phyloP scores from a whole-genome alignment of 2,113 vertebrate genomes.

The Prolemur simus region DNA sequence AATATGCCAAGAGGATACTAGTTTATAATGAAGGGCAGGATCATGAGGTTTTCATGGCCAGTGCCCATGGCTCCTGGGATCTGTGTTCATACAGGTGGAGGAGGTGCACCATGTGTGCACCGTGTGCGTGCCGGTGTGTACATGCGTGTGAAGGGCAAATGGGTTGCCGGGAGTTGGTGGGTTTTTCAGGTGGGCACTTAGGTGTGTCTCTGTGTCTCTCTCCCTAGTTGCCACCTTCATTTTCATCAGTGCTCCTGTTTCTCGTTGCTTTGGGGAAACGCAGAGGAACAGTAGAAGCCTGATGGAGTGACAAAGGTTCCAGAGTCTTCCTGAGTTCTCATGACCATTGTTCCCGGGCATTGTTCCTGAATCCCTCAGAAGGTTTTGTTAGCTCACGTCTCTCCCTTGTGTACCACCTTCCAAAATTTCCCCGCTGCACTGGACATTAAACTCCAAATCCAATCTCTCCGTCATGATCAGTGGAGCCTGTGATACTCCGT shows the following conservation, averaged over 20 bases:
- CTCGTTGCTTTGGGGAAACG: background rate
- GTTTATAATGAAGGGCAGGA: background rate
- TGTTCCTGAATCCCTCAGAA: background rate
- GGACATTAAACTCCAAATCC: background rate
- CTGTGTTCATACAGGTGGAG: background rate
- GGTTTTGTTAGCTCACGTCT: background rate
- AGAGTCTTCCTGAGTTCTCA: background rate
- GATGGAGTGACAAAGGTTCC: background rate
- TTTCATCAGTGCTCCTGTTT: background rate
- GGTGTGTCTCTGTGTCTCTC: background rate
- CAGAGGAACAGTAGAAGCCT: background rate
- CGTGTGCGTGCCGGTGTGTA: no score
- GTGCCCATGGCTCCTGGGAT: no score
- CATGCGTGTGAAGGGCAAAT: fast-evolving
- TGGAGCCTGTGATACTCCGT: background rate
- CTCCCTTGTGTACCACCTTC: background rate
- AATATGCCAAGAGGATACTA: background rate
- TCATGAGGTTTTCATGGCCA: background rate
- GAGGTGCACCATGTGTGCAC: fast-evolving
- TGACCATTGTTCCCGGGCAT: background rate
- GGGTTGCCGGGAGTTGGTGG: background rate
- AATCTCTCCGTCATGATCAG: background rate
- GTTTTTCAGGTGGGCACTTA: background rate
- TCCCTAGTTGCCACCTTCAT: background rate
- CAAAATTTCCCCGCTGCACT: background rate